phyloP scores from a whole-genome alignment of 1,140 invertebrate genomes.

The Trichomalopsis sarcophagae region DNA sequence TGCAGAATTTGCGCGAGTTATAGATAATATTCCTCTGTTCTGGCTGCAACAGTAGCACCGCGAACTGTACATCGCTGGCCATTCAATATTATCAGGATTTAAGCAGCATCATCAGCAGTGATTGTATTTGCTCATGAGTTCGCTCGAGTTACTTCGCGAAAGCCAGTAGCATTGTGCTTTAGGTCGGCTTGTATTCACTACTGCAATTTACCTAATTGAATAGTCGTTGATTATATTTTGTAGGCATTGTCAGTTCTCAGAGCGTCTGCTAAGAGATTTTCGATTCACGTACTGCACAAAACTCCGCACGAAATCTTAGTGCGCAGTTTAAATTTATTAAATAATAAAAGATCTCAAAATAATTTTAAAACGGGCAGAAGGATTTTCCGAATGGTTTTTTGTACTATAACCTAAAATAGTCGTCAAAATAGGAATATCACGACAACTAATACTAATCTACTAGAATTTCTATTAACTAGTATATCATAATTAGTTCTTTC shows the following conservation, averaged over 20 bases:
- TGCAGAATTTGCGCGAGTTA: background rate
- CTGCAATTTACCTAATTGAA: background rate
- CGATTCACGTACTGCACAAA: too few species aligned
- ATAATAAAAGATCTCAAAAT: too few species aligned
- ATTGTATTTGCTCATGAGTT: slow-evolving; percentile 22
- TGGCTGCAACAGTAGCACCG: background rate
- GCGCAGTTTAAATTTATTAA: too few species aligned
- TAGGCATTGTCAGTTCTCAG: background rate
- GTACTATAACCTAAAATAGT: too few species aligned
- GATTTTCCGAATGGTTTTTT: too few species aligned
- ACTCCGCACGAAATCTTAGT: too few species aligned
- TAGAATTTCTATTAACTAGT: too few species aligned
- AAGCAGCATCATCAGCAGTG: slow-evolving; percentile 22
- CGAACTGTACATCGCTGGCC: background rate
- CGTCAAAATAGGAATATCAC: too few species aligned
- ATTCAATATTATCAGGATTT: slow-evolving; percentile 39
- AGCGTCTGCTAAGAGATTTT: background rate
- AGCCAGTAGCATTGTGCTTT: background rate
- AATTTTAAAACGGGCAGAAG: too few species aligned
- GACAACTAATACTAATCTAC: too few species aligned
- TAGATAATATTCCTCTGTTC: slow-evolving; percentile 9
- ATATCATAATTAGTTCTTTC: too few species aligned
- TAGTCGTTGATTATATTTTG: too few species aligned
- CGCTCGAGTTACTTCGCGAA: background rate
- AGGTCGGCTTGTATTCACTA: background rate